Base-by-base conservation (phyloP, 2,113 vertebrate species). In the Serilophus lunatus region DNA sequence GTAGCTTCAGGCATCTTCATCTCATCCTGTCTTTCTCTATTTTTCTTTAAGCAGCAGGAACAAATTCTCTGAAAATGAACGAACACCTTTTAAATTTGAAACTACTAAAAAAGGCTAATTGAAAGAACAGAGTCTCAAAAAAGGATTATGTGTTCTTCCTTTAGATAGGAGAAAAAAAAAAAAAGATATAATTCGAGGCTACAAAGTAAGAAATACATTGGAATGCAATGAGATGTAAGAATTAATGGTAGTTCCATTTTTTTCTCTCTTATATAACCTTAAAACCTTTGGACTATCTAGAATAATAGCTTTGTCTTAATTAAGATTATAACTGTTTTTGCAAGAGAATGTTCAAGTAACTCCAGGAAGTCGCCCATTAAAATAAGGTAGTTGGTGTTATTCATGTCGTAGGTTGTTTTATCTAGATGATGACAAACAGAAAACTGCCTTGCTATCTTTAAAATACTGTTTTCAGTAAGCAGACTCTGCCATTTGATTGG, bases 141-240 rank as follows among this genome's bases (percentile, higher is more conserved):
- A 92, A 92, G 36, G 93, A 94, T 96, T 97, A 93, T 40, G 11
- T 57, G 90, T 96, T 97, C 63, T 92, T 56, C n/a, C 59, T 80
- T 94, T 51, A 95, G 72, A 95, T 45, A 94, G 68, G 35, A 95
- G 42, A 96, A 69, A 44, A 93, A 96, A 97, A 96, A 97, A 97
- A 90, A 82, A 94, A 92, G 92, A 42, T 97, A 96, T 93, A 35
- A 77, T 92, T 93, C 47, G 84, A 89, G 50, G 68, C 28, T 90
- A 71, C 45, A 91, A 95, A 90, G 66, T 90, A 63, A 82, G 31
- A 96, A 97, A 95, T 92, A 96, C 86, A 96, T 80, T 95, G 61
- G 87, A 97, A 96, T 92, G 65, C 64, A 95, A 96, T 95, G 93
- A 97, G 71, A 53, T 94, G 33, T 93, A 89, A 96, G 53, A 96